phyloP scores from a whole-genome alignment of 2,113 vertebrate species.

The Archocentrus centrarchus region DNA sequence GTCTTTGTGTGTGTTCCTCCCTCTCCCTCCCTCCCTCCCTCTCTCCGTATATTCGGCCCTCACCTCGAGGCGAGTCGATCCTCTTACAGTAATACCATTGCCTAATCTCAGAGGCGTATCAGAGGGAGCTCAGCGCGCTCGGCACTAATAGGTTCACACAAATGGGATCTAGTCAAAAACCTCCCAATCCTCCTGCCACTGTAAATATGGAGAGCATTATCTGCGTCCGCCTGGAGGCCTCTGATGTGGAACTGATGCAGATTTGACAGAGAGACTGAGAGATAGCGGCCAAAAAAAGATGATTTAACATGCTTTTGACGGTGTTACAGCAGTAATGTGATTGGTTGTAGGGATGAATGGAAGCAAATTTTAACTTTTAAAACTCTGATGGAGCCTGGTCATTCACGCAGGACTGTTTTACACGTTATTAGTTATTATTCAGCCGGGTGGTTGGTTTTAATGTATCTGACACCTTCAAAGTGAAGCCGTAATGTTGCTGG shows the following conservation, averaged over 20 bases:
- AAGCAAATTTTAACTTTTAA: slow-evolving; percentile 23
- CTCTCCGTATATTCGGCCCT: slow-evolving; percentile 41
- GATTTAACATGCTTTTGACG: slow-evolving; percentile 59
- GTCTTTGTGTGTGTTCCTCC: slow-evolving; percentile 59
- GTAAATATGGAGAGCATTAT: slow-evolving; percentile 75
- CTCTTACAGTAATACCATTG: slow-evolving; percentile 78
- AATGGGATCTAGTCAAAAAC: slow-evolving; percentile 74
- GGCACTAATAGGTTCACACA: slow-evolving; percentile 76
- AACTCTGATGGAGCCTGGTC: neutral
- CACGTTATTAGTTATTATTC: neutral
- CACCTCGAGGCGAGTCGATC: slow-evolving; percentile 75
- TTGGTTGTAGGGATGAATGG: slow-evolving; percentile 26
- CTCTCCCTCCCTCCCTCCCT: neutral
- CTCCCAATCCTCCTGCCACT: slow-evolving; percentile 68
- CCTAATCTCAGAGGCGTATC: slow-evolving; percentile 79
- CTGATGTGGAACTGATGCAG: slow-evolving; percentile 70
- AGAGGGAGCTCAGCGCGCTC: slow-evolving; percentile 67
- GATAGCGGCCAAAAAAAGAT: slow-evolving; percentile 61
- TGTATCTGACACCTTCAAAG: neutral
- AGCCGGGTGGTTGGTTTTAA: neutral
- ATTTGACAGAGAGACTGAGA: slow-evolving; percentile 68
- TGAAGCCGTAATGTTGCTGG: neutral
- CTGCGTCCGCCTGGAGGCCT: slow-evolving; percentile 59
- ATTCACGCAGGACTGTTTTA: neutral
- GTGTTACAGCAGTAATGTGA: slow-evolving; percentile 46